These are phyloP conservation scores for Lycocorax pyrrhopterus DNA, from an alignment of 2,113 vertebrate genomes.

Conservation along the genomic window DNA sequence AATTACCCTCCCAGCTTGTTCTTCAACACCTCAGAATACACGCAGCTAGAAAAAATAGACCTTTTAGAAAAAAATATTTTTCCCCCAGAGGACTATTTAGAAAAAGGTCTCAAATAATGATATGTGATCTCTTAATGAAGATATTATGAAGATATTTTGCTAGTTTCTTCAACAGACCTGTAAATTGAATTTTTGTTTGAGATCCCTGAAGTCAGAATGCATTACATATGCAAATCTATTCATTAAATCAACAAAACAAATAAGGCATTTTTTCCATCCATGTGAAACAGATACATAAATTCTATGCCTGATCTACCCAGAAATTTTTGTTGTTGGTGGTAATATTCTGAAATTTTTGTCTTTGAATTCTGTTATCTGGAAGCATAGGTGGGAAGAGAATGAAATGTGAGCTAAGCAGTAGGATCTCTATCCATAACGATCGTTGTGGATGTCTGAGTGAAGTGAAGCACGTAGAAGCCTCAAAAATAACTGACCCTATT, in stretches of 20 bases:
- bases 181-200: background rate
- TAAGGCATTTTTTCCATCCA: background rate
- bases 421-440: background rate
- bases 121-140: background rate
- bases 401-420: background rate
- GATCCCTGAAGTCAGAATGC: background rate
- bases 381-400: background rate
- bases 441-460: background rate
- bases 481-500: conserved; percentile 1
- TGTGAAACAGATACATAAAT: background rate
- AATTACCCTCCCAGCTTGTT: background rate
- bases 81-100: background rate
- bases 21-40: background rate
- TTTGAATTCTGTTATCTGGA: background rate
- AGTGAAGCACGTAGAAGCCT: conserved; percentile 17
- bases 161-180: background rate
- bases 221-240: background rate
- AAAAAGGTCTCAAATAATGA: background rate
- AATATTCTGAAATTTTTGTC: background rate
- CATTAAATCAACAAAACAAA: background rate
- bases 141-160: background rate
- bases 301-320: background rate
- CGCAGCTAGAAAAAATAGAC: background rate
- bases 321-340: background rate
- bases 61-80: background rate